Conservation (phyloP, 2,113 vertebrate species). For the Sebastes schlegelii region DNA sequence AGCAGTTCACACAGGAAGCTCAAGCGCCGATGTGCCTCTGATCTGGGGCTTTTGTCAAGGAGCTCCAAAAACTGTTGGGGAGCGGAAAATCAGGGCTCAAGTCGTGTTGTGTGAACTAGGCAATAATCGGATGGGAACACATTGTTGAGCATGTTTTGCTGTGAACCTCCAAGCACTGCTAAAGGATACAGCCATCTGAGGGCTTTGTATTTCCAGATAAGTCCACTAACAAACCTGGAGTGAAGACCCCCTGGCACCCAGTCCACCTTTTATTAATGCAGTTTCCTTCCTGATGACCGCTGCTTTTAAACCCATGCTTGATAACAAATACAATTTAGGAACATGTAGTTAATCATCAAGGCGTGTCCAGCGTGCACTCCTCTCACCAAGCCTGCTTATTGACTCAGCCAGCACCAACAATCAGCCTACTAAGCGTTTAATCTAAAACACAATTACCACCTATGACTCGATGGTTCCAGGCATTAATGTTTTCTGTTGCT, state of each 20-base stretch:
- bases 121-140: neutral
- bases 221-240: constrained; percentile 2
- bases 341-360: constrained; percentile 66
- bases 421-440: constrained; percentile 72
- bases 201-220: constrained; percentile 1
- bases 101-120: too few relatives aligned
- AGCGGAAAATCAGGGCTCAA: too few relatives aligned
- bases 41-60: too few relatives aligned
- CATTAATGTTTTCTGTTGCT: constrained; percentile 57
- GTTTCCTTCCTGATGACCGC: constrained; percentile 27
- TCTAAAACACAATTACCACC: constrained; percentile 75
- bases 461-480: constrained; percentile 58
- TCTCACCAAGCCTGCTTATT: constrained; percentile 54
- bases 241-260: constrained; percentile 16
- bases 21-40: too few relatives aligned
- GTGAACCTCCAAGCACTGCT: neutral
- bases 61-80: too few relatives aligned
- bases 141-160: constrained; percentile 7
- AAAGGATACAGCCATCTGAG: neutral
- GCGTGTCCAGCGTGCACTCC: constrained; percentile 21
- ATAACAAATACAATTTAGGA: constrained; percentile 68
- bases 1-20: too few relatives aligned
- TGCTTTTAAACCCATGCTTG: constrained; percentile 57
- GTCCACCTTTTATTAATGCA: constrained; percentile 39
- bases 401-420: constrained; percentile 54